phyloP scores from a whole-genome alignment of 2,888 invertebrate species.

The Megalurothrips usitatus region DNA sequence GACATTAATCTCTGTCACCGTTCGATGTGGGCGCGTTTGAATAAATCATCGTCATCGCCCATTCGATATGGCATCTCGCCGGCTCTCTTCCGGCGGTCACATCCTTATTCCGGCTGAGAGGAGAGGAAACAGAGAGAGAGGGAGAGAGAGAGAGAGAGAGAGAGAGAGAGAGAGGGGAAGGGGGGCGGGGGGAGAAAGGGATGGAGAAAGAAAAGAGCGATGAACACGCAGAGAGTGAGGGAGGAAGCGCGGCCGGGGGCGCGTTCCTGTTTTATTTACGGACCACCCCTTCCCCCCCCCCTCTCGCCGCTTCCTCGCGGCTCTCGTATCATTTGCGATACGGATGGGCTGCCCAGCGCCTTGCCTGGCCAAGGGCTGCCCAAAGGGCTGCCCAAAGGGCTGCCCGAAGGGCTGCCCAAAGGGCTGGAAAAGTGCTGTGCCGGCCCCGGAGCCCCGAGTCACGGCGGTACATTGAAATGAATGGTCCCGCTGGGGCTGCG shows the following conservation, averaged over 20 bases:
- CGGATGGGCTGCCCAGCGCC: no score
- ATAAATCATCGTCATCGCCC: not conserved
- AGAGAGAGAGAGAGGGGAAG: not conserved
- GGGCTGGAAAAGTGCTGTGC: no score
- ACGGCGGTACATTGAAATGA: no score
- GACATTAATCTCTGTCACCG: not conserved
- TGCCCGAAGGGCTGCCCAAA: no score
- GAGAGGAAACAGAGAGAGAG: not conserved
- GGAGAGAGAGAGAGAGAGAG: not conserved
- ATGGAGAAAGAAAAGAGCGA: not conserved
- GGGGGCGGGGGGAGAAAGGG: not conserved
- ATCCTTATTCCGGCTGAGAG: not conserved
- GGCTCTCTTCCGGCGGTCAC: not conserved
- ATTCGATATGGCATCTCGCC: not conserved
- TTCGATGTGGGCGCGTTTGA: not conserved
- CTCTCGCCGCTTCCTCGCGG: no score
- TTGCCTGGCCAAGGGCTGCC: no score
- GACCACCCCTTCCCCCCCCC: no score
- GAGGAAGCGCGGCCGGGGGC: not conserved
- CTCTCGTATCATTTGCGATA: no score
- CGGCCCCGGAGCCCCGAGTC: no score
- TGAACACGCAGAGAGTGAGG: not conserved
- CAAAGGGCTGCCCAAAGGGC: no score
- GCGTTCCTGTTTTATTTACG: no score
- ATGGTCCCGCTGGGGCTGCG: no score